Conservation (phyloP, 2,113 vertebrate species). For the Amphiprion percula region DNA sequence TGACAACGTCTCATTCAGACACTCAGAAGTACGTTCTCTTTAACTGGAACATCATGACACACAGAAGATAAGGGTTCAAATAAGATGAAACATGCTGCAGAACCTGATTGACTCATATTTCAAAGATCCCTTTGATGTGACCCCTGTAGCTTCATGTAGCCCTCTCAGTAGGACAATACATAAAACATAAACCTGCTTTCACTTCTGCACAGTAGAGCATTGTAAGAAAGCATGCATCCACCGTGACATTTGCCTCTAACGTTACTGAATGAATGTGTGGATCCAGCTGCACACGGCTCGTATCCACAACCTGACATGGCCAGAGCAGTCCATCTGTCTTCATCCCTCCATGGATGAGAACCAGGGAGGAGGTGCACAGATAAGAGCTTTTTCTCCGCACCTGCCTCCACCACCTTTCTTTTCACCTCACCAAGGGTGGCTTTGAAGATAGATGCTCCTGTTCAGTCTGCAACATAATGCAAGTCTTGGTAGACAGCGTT, state of each 20-base stretch:
- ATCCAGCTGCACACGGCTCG: conserved; percentile 13
- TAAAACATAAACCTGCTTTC: neutral
- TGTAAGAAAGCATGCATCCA: neutral
- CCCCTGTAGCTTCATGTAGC: too few relatives aligned
- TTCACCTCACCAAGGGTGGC: conserved; percentile 25
- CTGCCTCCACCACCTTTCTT: conserved; percentile 24
- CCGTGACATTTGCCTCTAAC: neutral
- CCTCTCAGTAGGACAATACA: neutral
- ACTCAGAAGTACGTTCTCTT: neutral
- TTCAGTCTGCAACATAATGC: conserved; percentile 1
- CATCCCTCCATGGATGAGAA: conserved; percentile 32
- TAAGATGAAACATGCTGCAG: neutral
- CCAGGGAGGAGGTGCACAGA: conserved; percentile 41
- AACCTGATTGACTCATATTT: neutral
- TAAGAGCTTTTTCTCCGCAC: conserved; percentile 26
- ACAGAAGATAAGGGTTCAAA: neutral
- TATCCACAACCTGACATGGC: conserved; percentile 7
- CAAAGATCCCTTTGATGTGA: neutral
- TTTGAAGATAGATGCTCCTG: conserved; percentile 22
- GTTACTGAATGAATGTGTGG: conserved; percentile 5
- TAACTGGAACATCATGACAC: too few relatives aligned
- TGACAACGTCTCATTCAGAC: neutral
- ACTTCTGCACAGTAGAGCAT: neutral
- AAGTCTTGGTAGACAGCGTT: neutral
- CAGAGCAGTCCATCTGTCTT: conserved; percentile 57